phyloP scores from a whole-genome alignment of 2,113 vertebrate species.

The Corynorhinus townsendii region DNA sequence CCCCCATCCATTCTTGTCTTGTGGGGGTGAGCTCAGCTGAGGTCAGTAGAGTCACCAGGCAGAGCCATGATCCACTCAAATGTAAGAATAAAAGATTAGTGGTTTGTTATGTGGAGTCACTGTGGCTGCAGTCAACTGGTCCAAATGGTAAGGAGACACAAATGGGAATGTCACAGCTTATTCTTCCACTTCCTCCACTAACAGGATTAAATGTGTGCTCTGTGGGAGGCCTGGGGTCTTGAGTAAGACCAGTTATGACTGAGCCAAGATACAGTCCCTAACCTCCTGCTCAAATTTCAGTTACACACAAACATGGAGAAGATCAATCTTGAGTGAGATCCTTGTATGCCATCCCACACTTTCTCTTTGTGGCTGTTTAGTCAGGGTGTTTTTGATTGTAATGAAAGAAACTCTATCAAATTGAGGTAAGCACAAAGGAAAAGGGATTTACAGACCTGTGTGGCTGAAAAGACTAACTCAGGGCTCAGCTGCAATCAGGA shows the following conservation, averaged over 20 bases:
- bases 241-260: too few relatives aligned
- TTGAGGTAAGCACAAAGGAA: neutral
- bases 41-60: fast-evolving
- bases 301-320: fast-evolving
- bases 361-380: neutral
- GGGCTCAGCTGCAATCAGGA: neutral
- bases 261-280: fast-evolving
- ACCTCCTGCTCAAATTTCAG: fast-evolving
- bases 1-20: fast-evolving
- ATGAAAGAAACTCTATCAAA: neutral
- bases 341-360: fast-evolving
- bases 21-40: neutral
- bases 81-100: fast-evolving
- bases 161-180: neutral
- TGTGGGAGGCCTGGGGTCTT: neutral
- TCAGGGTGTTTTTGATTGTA: neutral
- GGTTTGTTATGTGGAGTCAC: neutral
- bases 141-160: neutral
- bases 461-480: neutral
- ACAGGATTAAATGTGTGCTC: fast-evolving
- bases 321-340: neutral
- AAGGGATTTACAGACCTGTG: neutral
- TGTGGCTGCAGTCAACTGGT: fast-evolving
- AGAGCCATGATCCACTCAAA: fast-evolving
- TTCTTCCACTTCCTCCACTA: neutral